Base-by-base conservation (phyloP, 1,140 invertebrate genomes). In the Scaptomyza montana region DNA sequence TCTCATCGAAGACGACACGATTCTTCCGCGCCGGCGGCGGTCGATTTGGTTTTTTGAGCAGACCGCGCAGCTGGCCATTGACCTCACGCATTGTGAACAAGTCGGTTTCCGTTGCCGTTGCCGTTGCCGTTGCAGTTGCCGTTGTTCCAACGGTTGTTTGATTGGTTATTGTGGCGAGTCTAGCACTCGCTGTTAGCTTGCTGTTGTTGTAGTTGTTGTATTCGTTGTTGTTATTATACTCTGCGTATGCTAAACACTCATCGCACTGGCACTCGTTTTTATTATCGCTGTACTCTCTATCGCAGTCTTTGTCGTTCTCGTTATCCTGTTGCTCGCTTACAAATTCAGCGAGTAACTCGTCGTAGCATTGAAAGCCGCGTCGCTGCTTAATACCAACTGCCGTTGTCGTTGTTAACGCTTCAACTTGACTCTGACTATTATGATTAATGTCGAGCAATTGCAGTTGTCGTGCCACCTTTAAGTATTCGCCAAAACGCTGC, bases 1-100 rank as follows among this genome's bases (percentile, higher is more conserved):
- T 96, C 92, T 97, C 96, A 89, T 97, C 96, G 77, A 97, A 97
- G 9, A 96, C 94, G 0, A 97, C 96, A n/a, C 96, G 94, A 90
- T 96, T 94, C 85, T 96, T 96, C 5, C 91, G 78, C 12, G 76
- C 68, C 8, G 91, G 80, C 53, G 91, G 87, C 69, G 91, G 90
- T 10, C 91, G 75, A 81, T 92, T 92, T 6, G 91, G 91, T 64
- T 92, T 92, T 63, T 92, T 92, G 12, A 92, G 72, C 43, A 92
- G 59, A 41, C 91, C 91, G 25, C 91, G 74, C 61, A 92, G 51
- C 45, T 90, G 87, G 0, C 91, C 91, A 33, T 91, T 91, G 8
- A 92, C 78, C 73, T 92, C 91, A 65, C 91, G 91, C 91, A 92
- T 92, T 43, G 63, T 86, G 61, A 72, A 21, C 13, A 28, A 8